Percentiles rank a stretch among this genome's conserved stretches.
Evolutionary conservation across 2,888 invertebrate species (phyloP).

Genomic region (Therioaphis trifolii): DNA sequence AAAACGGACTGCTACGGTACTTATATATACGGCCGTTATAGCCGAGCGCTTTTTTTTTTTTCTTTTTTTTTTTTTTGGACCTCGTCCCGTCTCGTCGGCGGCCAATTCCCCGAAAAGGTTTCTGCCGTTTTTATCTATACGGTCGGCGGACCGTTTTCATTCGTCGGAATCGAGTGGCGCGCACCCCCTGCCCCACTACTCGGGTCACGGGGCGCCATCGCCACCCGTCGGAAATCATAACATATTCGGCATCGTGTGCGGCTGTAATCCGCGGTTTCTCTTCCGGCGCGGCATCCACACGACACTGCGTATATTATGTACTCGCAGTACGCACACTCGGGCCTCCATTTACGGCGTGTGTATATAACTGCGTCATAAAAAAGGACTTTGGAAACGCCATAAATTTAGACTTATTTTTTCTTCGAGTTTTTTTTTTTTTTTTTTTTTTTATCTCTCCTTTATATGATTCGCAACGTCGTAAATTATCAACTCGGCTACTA

Average conservation of each 20-base stretch:
- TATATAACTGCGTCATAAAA: conserved; percentile 31
- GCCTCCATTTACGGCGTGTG: not conserved
- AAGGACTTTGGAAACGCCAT: conserved; percentile 1
- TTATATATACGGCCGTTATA: too few relatives aligned
- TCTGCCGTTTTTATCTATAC: conserved; percentile 16
- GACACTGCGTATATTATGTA: too few relatives aligned
- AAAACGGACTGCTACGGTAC: too few relatives aligned
- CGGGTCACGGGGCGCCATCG: too few relatives aligned
- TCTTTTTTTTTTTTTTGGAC: too few relatives aligned
- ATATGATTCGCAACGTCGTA: not conserved
- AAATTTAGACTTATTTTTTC: conserved; percentile 34
- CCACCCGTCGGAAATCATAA: not conserved
- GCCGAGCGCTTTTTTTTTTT: too few relatives aligned
- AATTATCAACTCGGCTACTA: not conserved
- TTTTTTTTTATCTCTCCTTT: not conserved
- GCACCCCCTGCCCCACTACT: not conserved
- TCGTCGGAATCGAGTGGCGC: not conserved
- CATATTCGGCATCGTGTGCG: conserved; percentile 23
- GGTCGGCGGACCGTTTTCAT: not conserved
- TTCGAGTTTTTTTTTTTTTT: not conserved
- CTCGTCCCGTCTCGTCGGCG: not conserved
- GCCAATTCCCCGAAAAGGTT: conserved; percentile 34
- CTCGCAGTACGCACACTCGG: too few relatives aligned
- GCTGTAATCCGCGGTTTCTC: conserved; percentile 23
- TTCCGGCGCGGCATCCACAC: not conserved